phyloP scores from a whole-genome alignment of 2,888 invertebrate species.

The Hirtodrosophila histrioides region DNA sequence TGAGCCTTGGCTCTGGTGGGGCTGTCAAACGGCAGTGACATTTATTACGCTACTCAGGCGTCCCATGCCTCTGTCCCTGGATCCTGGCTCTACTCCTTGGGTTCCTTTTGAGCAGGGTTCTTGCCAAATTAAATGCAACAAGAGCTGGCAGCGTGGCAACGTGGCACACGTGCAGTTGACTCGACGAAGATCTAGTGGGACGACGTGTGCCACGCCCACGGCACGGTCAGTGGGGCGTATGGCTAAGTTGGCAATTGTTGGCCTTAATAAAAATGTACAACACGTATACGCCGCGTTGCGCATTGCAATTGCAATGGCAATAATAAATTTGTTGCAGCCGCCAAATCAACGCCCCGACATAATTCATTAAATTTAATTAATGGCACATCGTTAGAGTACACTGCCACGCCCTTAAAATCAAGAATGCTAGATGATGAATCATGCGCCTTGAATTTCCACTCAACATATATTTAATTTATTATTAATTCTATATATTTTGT shows the following conservation, averaged over 20 bases:
- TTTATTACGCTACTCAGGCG: conserved; percentile 51
- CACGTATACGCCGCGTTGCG: conserved; percentile 60
- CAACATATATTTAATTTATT: too few relatives aligned
- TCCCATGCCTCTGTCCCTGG: not conserved
- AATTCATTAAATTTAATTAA: conserved; percentile 77
- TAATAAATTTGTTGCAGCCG: conserved; percentile 26
- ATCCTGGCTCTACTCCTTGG: not conserved
- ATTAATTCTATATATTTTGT: too few relatives aligned
- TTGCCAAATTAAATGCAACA: conserved; percentile 30
- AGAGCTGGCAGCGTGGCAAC: conserved; percentile 8
- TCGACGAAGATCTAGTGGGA: conserved; percentile 34
- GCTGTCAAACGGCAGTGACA: conserved; percentile 48
- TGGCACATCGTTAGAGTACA: conserved; percentile 44
- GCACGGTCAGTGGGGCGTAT: not conserved
- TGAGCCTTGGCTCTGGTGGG: conserved; percentile 3
- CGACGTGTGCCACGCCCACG: conserved; percentile 25
- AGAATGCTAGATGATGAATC: conserved; percentile 38
- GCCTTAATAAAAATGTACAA: conserved; percentile 36
- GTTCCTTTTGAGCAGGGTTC: conserved; percentile 7
- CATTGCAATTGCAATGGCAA: conserved; percentile 31
- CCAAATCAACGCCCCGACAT: conserved; percentile 67
- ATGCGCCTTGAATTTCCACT: conserved; percentile 30
- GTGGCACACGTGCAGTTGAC: conserved; percentile 25
- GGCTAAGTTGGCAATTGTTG: conserved; percentile 9
- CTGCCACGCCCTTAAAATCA: conserved; percentile 35